A percentile compares a stretch with the other conserved stretches of the same genome.
These are phyloP conservation scores for Scrobipalpa atriplicella DNA, from an alignment of 2,888 invertebrate genomes.

Conservation along the genomic window DNA sequence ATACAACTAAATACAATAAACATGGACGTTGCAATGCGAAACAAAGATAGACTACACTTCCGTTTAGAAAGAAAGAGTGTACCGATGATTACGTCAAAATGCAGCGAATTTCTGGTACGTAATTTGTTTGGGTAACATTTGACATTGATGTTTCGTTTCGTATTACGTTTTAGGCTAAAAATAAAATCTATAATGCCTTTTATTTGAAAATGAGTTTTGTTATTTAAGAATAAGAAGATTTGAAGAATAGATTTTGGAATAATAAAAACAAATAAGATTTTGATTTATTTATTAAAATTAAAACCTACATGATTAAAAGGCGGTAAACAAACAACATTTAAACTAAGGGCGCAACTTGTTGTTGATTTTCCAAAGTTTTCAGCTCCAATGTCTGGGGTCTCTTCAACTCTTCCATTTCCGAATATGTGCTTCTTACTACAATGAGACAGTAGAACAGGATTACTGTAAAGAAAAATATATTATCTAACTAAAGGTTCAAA, in stretches of 20 bases:
- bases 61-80: not conserved
- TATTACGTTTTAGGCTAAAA: not conserved
- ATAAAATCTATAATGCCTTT: too few relatives aligned
- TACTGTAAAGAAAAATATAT: slow-evolving; percentile 55
- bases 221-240: too few relatives aligned
- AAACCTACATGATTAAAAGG: not conserved
- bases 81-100: not conserved
- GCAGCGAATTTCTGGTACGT: not conserved
- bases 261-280: not conserved
- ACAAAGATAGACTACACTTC: not conserved
- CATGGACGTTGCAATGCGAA: not conserved
- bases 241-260: too few relatives aligned
- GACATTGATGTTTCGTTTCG: not conserved
- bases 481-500: not conserved
- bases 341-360: slow-evolving; percentile 4
- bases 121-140: slow-evolving; percentile 14
- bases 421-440: slow-evolving; percentile 64
- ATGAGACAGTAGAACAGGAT: slow-evolving; percentile 61
- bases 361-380: slow-evolving; percentile 41
- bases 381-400: slow-evolving; percentile 62
- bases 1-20: not conserved
- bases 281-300: not conserved
- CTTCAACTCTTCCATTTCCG: slow-evolving; percentile 63
- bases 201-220: too few relatives aligned
- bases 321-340: not conserved